Base-by-base conservation (phyloP, 37 sponge, comb jelly and placozoan genomes). In the Oscarella lobularis region DNA sequence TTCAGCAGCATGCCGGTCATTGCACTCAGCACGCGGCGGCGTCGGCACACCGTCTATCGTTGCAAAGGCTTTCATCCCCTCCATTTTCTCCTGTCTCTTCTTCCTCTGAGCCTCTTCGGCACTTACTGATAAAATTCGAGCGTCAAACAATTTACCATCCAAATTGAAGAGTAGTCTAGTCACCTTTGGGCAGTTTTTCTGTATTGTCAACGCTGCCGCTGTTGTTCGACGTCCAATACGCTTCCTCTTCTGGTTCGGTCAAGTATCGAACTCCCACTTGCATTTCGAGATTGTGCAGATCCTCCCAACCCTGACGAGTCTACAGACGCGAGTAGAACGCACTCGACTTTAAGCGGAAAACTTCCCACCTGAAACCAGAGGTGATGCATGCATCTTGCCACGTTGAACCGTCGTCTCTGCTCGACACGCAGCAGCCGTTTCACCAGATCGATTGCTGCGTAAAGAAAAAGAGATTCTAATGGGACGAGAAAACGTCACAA, bases 381-480 rank as follows among this genome's bases (percentile, higher is more conserved):
- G 76, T 95, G 92, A 67, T 88, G 75, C 36, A 90, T 72, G 14
- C 89, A 88, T 37, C 89, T 92, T 3, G 76, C 75, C 0, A 84
- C 86, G 31, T 74, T 88, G 72, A 81, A 88, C 29, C 96, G 70
- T 36, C 66, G 76, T 38, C 80, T 85, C 66, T 90, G 81, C 36
- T 83, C 80, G 36, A 96, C 85, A 68, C 86, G 94, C 40, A 96
- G 85, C 41, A 89, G 77, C 37, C 75, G 80, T 75, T 81, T 85
- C 70, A 96, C 87, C 36, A 96, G 75, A 37, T 96, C 89, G 65
- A 87, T 83, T 29, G 98, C 98, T 96, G 80, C 1, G 48, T 39
- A 48, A 9, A 48, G 60, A 48, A 9, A 48, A 20, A 48, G 14
- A 33, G 4, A 3, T 35, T 66, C 35, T 33, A 29, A 33, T 31